Conservation (phyloP, 2,888 invertebrate species). For the Platycheirus rosarum region DNA sequence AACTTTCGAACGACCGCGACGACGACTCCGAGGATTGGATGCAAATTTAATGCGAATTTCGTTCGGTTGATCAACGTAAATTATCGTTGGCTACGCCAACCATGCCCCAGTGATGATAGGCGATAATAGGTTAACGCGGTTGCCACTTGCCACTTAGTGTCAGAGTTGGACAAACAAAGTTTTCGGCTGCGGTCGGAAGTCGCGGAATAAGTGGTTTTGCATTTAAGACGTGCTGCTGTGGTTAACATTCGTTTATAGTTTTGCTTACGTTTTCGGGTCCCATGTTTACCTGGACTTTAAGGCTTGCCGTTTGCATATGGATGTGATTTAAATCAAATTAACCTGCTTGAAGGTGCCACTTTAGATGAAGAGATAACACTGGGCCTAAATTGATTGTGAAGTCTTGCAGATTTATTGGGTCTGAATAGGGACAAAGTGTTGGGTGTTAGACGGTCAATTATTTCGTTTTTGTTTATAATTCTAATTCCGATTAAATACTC, state of each 20-base stretch:
- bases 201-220: slow-evolving; percentile 65
- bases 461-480: too few species aligned
- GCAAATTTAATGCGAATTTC: slow-evolving; percentile 74
- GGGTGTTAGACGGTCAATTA: not conserved
- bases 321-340: slow-evolving; percentile 67
- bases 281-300: not conserved
- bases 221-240: slow-evolving; percentile 69
- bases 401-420: slow-evolving; percentile 51
- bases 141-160: slow-evolving; percentile 72
- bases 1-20: slow-evolving; percentile 3
- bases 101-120: slow-evolving; percentile 65
- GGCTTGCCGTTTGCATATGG: slow-evolving; percentile 2
- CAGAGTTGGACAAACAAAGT: slow-evolving; percentile 71
- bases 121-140: slow-evolving; percentile 75
- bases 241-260: slow-evolving; percentile 50
- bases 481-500: too few species aligned
- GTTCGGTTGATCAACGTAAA: slow-evolving; percentile 73
- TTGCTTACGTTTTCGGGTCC: slow-evolving; percentile 3
- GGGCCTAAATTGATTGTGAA: slow-evolving; percentile 58
- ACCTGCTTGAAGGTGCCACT: slow-evolving; percentile 72
- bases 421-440: slow-evolving; percentile 4
- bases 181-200: slow-evolving; percentile 70
- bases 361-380: slow-evolving; percentile 70
- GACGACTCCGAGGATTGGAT: slow-evolving; percentile 40
- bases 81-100: slow-evolving; percentile 53